These are phyloP conservation scores for Drosophila pseudoananassae DNA, from an alignment of 1,140 invertebrate species.

Conservation along the genomic window DNA sequence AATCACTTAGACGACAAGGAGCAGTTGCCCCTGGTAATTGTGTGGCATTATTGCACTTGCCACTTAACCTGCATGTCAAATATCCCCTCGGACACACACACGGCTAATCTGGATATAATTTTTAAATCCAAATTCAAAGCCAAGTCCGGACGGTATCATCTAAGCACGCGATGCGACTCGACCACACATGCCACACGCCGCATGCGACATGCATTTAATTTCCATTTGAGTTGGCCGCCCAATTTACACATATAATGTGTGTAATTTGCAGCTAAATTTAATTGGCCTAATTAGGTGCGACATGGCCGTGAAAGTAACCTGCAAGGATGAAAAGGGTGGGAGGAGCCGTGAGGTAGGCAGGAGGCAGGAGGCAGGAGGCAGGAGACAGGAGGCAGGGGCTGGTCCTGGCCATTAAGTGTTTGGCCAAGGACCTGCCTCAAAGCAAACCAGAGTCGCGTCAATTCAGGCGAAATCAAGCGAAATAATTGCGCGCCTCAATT, in stretches of 20 bases:
- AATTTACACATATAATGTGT: constrained; percentile 38
- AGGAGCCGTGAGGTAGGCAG: neutral
- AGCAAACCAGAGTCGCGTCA: constrained; percentile 25
- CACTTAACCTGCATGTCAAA: constrained; percentile 16
- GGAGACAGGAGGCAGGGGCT: neutral
- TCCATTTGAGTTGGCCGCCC: constrained; percentile 17
- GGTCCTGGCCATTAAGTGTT: constrained; percentile 21
- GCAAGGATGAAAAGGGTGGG: neutral
- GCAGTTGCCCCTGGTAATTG: neutral
- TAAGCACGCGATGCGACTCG: constrained; percentile 10
- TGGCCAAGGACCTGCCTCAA: constrained; percentile 18
- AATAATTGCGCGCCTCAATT: constrained; percentile 30
- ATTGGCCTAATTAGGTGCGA: constrained; percentile 42
- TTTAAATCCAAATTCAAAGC: neutral
- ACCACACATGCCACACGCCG: constrained; percentile 2
- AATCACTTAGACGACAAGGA: neutral
- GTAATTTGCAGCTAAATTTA: constrained; percentile 44
- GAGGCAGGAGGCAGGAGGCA: neutral
- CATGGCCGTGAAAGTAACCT: constrained; percentile 18
- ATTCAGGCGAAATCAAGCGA: constrained; percentile 21
- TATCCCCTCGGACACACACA: constrained; percentile 5
- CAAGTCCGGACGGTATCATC: constrained; percentile 14
- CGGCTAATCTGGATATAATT: constrained; percentile 4
- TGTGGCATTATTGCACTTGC: constrained; percentile 19
- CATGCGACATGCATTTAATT: constrained; percentile 30